A percentile compares a stretch with the other conserved stretches of the same genome.
phyloP scores from a whole-genome alignment of 2,888 invertebrate genomes.

The Congeria kusceri region DNA sequence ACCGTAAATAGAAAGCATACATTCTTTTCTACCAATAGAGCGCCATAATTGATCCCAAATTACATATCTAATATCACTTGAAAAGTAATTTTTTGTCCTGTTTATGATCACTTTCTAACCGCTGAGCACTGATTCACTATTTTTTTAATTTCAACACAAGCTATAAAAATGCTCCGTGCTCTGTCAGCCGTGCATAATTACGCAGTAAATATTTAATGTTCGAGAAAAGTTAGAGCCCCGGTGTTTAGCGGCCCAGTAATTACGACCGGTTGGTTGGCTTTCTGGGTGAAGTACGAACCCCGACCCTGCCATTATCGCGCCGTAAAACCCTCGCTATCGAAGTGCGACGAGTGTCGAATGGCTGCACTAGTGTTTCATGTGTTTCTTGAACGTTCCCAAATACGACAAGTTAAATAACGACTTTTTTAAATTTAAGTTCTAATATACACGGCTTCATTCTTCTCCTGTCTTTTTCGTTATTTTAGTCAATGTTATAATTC shows the following conservation, averaged over 20 bases:
- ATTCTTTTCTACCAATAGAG: not conserved
- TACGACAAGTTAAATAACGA: no score
- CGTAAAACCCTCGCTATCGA: constrained; percentile 16
- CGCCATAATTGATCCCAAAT: constrained; percentile 33
- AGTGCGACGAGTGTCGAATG: not conserved
- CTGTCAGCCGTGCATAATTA: constrained; percentile 51
- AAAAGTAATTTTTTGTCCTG: constrained; percentile 30
- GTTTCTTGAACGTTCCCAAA: no score
- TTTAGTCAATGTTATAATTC: no score
- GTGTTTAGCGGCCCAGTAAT: constrained; percentile 18
- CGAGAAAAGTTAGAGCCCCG: constrained; percentile 17
- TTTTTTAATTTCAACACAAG: constrained; percentile 28
- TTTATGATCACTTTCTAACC: constrained; percentile 30
- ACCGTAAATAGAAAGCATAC: no score
- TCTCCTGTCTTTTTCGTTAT: no score
- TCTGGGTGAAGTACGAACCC: constrained; percentile 13
- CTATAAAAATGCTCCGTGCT: constrained; percentile 32
- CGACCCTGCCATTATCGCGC: constrained; percentile 24
- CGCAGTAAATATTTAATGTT: constrained; percentile 57
- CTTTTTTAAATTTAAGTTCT: no score
- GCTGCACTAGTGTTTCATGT: no score
- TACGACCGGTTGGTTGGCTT: constrained; percentile 21
- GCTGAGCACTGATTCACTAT: constrained; percentile 31
- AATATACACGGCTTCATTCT: no score
- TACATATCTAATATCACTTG: constrained; percentile 22